A percentile compares a stretch with the other conserved stretches of the same genome.
Evolutionary conservation across 2,113 vertebrate species (phyloP).

Genomic region (Heloderma charlesbogerti): DNA sequence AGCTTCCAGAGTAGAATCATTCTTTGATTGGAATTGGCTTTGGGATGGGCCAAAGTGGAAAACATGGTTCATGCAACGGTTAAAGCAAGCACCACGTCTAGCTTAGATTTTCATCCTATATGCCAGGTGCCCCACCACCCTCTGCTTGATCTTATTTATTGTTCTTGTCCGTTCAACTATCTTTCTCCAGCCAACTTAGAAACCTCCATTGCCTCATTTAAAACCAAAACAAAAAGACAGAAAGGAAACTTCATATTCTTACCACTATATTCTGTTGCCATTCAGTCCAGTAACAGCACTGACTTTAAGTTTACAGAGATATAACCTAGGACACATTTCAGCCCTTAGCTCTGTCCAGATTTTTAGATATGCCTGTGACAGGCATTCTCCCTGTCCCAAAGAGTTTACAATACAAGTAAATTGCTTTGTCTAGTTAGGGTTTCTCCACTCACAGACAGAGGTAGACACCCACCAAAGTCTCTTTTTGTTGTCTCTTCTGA

Average conservation of each 20-base stretch:
- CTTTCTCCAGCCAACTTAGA: conserved; percentile 2
- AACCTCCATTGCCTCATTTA: neutral
- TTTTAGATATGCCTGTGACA: conserved; percentile 29
- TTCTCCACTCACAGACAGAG: neutral
- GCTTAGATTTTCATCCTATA: conserved; percentile 28
- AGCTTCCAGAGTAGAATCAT: conserved; percentile 25
- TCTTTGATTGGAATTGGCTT: conserved; percentile 50
- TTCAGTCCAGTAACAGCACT: neutral
- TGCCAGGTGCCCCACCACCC: neutral
- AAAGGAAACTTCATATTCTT: neutral
- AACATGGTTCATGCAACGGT: conserved; percentile 57
- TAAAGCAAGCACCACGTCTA: conserved; percentile 42
- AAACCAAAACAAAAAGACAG: neutral
- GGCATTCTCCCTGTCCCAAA: conserved; percentile 1
- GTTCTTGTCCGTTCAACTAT: conserved; percentile 23
- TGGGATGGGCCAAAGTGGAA: conserved; percentile 57
- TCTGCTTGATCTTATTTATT: conserved; percentile 42
- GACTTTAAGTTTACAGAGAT: neutral
- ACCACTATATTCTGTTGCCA: conserved; percentile 5
- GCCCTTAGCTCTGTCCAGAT: neutral
- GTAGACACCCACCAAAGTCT: conserved; percentile 23
- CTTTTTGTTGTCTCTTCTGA: neutral
- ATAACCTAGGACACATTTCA: conserved; percentile 40
- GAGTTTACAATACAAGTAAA: neutral
- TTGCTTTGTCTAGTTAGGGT: neutral